Evolutionary conservation across 2,797 vertebrate genomes (phyloP).

Genomic region (Siniperca undulata): DNA sequence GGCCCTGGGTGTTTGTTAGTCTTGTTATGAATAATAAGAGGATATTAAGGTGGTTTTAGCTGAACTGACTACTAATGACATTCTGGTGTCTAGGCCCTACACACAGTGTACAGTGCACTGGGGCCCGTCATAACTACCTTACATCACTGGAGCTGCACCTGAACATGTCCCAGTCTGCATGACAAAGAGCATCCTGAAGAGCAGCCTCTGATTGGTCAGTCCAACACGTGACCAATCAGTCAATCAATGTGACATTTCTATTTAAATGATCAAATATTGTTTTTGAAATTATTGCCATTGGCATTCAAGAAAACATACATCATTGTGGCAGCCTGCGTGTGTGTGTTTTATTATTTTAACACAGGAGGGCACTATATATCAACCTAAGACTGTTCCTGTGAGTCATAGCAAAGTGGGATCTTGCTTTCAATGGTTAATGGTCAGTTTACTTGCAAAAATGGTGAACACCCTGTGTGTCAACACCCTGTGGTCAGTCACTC

Average conservation of each 20-base stretch:
- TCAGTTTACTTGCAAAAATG: slow-evolving; percentile 2
- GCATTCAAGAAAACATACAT: not conserved
- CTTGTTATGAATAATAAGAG: too few relatives aligned
- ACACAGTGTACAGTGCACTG: too few relatives aligned
- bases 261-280: not conserved
- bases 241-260: not conserved
- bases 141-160: too few relatives aligned
- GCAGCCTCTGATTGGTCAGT: too few relatives aligned
- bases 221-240: too few relatives aligned
- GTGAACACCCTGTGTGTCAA: not conserved
- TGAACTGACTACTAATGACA: too few relatives aligned
- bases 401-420: not conserved
- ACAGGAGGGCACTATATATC: slow-evolving; percentile 70
- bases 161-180: too few relatives aligned
- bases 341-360: slow-evolving; percentile 43
- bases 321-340: not conserved
- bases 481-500: not conserved
- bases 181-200: too few relatives aligned
- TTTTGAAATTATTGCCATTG: not conserved
- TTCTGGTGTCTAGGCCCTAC: too few relatives aligned
- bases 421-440: not conserved
- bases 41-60: too few relatives aligned
- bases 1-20: too few relatives aligned
- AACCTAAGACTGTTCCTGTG: slow-evolving; percentile 17
- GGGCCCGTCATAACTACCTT: too few relatives aligned